Percentiles rank a stretch among this genome's conserved stretches.
Conservation (phyloP, 1,140 invertebrate genomes). For the Cotesia vestalis region DNA sequence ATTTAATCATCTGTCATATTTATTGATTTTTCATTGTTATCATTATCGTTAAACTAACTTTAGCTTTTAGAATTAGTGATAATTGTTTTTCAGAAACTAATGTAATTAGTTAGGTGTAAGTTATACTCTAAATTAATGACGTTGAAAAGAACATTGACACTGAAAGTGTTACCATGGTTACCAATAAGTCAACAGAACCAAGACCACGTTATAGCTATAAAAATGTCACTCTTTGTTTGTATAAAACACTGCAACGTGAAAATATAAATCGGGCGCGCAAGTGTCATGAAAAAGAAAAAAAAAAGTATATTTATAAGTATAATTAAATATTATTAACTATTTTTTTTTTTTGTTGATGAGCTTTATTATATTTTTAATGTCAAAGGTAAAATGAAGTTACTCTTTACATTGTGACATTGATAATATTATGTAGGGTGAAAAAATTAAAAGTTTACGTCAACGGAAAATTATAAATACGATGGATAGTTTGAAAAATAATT, state of each 20-base stretch:
- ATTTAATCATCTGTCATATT: too few species aligned
- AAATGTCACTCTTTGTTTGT: background rate
- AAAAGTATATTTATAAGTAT: too few species aligned
- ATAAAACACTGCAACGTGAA: background rate
- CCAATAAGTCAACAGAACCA: slow-evolving; percentile 3
- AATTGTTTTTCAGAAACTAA: too few species aligned
- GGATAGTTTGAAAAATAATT: background rate
- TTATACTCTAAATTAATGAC: background rate
- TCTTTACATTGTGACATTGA: too few species aligned
- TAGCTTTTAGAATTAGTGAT: too few species aligned
- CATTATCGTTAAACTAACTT: too few species aligned
- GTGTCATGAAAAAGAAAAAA: slow-evolving; percentile 23
- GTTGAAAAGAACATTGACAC: slow-evolving; percentile 13
- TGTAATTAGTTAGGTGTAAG: background rate
- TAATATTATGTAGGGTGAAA: background rate
- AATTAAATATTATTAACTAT: too few species aligned
- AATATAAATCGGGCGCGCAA: background rate
- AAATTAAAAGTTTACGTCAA: background rate
- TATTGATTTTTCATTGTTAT: too few species aligned
- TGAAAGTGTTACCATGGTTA: slow-evolving; percentile 16
- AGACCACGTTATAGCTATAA: too few species aligned
- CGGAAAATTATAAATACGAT: background rate
- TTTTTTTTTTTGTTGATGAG: too few species aligned
- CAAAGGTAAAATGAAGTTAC: too few species aligned
- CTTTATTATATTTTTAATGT: background rate